phyloP scores from a whole-genome alignment of 1,140 invertebrate genomes.

The Bathynomus jamesi region DNA sequence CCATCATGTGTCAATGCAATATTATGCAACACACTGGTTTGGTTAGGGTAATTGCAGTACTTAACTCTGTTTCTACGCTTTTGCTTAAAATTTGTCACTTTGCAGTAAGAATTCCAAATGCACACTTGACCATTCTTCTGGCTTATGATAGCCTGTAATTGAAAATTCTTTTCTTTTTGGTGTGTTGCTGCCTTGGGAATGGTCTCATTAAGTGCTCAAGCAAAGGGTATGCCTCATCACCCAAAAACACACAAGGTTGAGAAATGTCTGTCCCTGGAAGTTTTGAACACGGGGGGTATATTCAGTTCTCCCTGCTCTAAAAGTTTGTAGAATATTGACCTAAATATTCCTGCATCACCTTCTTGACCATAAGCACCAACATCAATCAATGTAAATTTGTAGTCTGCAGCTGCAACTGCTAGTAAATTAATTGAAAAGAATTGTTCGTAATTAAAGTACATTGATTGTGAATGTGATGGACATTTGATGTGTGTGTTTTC shows the following conservation, averaged over 20 bases:
- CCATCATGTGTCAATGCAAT: too few relatives aligned
- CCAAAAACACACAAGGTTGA: neutral
- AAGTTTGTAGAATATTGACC: neutral
- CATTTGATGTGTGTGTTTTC: neutral
- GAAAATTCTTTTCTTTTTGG: neutral
- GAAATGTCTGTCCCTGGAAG: neutral
- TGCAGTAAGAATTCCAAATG: slow-evolving; percentile 6
- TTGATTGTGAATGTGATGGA: neutral
- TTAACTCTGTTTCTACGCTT: too few relatives aligned
- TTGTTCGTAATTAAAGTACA: neutral
- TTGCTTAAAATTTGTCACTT: too few relatives aligned
- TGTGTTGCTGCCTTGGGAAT: neutral
- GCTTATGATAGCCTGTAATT: slow-evolving; percentile 1
- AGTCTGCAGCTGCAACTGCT: neutral
- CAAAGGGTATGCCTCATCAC: neutral
- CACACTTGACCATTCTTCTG: neutral
- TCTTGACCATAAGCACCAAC: slow-evolving; percentile 2
- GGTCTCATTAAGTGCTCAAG: neutral
- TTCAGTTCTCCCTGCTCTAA: neutral
- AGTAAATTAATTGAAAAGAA: neutral
- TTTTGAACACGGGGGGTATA: neutral
- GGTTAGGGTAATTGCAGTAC: too few relatives aligned
- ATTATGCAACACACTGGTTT: too few relatives aligned
- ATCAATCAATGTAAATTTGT: neutral
- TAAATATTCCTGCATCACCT: neutral